Conservation (phyloP, 2,888 invertebrate genomes). For the Fabriciana adippe region DNA sequence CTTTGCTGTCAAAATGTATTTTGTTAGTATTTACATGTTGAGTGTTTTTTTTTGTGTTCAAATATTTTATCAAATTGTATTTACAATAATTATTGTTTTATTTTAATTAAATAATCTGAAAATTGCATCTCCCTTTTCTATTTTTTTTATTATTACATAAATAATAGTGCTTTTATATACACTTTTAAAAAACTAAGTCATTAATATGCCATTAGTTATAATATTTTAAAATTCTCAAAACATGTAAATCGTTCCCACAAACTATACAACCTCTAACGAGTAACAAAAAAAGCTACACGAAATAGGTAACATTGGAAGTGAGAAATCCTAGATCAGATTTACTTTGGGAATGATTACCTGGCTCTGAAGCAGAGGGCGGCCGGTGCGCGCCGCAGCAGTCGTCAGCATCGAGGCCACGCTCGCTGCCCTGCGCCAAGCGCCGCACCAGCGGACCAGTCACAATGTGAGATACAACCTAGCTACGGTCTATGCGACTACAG, state of each 20-base stretch:
- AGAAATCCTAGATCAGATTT: not conserved
- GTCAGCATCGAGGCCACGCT: conserved; percentile 79
- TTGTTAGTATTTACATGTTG: conserved; percentile 53
- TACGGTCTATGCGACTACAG: conserved; percentile 63
- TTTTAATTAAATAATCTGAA: not conserved
- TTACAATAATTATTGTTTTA: conserved; percentile 41
- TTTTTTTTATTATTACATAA: no score
- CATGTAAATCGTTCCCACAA: no score
- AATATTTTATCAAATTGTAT: conserved; percentile 4
- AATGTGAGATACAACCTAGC: conserved; percentile 81
- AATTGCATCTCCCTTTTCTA: not conserved
- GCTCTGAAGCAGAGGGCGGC: conserved; percentile 77
- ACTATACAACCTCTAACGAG: no score
- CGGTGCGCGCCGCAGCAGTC: conserved; percentile 78
- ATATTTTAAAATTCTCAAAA: no score
- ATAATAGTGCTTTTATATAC: no score
- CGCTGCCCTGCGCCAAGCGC: conserved; percentile 82
- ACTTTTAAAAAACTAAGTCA: no score
- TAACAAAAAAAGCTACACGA: not conserved
- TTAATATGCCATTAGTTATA: no score
- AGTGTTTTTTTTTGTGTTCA: conserved; percentile 33
- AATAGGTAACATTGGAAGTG: not conserved
- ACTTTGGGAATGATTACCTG: conserved; percentile 57
- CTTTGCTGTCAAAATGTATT: conserved; percentile 68
- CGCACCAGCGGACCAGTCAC: conserved; percentile 82